Evolutionary conservation across 2,113 vertebrate genomes (phyloP), one percentile per base, ranked within the genome.

Genomic region (Xiphophorus maculatus): DNA sequence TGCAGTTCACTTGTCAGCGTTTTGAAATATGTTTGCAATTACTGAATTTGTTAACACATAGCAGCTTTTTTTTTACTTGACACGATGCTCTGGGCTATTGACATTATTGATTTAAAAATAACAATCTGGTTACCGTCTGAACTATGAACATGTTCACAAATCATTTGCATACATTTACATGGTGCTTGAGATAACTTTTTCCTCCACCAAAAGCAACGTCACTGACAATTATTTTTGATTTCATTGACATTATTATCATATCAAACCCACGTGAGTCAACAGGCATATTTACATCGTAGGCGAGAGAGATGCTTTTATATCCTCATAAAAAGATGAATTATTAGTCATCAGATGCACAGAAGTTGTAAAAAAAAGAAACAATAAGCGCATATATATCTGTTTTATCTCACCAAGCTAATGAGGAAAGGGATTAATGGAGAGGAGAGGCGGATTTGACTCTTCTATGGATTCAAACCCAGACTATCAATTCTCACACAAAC

Each of bases 1-100:
- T 37, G 75, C 67, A 70, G 69, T 80, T 73, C 84, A 83, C 81
- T 84, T 91, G 90, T 91, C 89, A 91, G 89, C 88, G 84, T 87
- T 90, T 90, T 92, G 92, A 94, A 88, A 80, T 88, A 91, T 90
- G 86, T 88, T 88, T 90, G 85, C 89, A 93, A 92, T 93, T 92
- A 93, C 89, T 90, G 74, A 84, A 92, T 92, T 91, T 93, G 84
- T 91, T 89, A 92, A 89, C 87, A 89, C 79, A 76, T 77, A 82
- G 80, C 87, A 83, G 84, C 71, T 40, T 90, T 92, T 88, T 88
- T 66, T 88, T 81, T 78, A 88, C 82, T 89, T 85, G 88, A 89
- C 85, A 91, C 48, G 74, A 82, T 85, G 90, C 90, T 88, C 66
- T 69, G 67, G 90, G 92, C 90, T 78, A 88, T 90, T 89, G 89